phyloP scores from a whole-genome alignment of 2,888 invertebrate species.

The Drosophila parthenogenetica region DNA sequence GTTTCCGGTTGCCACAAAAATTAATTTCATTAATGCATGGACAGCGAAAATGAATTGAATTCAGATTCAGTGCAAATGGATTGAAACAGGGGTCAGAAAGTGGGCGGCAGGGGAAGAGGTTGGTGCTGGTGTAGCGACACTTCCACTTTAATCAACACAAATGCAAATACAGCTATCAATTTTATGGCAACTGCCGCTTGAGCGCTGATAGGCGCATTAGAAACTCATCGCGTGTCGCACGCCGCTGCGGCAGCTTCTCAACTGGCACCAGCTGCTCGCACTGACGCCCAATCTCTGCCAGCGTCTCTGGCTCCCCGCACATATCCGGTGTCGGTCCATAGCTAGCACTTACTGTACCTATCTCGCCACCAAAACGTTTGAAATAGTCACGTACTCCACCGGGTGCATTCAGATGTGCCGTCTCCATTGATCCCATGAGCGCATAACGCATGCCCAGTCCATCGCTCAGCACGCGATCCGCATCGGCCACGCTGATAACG shows the following conservation, averaged over 20 bases:
- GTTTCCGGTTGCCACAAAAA: slow-evolving; percentile 76
- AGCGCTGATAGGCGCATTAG: slow-evolving; percentile 91
- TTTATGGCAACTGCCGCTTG: slow-evolving; percentile 89
- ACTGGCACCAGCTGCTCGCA: slow-evolving; percentile 90
- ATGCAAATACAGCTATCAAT: slow-evolving; percentile 53
- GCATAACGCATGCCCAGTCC: slow-evolving; percentile 98
- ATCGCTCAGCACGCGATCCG: slow-evolving; percentile 96
- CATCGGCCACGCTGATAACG: slow-evolving; percentile 92
- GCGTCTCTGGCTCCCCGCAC: slow-evolving; percentile 88
- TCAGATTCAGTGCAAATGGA: slow-evolving; percentile 42
- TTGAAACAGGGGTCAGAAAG: neutral
- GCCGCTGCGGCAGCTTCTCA: slow-evolving; percentile 88
- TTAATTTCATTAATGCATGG: slow-evolving; percentile 79
- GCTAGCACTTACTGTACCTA: slow-evolving; percentile 88
- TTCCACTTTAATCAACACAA: slow-evolving; percentile 63
- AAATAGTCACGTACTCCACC: slow-evolving; percentile 90
- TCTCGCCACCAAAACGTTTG: slow-evolving; percentile 87
- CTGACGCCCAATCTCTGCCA: slow-evolving; percentile 89
- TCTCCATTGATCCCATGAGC: slow-evolving; percentile 96
- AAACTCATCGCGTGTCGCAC: slow-evolving; percentile 93
- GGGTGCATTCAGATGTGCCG: slow-evolving; percentile 97
- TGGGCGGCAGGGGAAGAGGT: no score
- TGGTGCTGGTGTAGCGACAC: neutral
- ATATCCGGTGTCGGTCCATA: slow-evolving; percentile 91
- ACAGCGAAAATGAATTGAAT: slow-evolving; percentile 54